These are phyloP conservation scores for Amorpha juglandis DNA, from an alignment of 2,888 invertebrate genomes.

Conservation along the genomic window DNA sequence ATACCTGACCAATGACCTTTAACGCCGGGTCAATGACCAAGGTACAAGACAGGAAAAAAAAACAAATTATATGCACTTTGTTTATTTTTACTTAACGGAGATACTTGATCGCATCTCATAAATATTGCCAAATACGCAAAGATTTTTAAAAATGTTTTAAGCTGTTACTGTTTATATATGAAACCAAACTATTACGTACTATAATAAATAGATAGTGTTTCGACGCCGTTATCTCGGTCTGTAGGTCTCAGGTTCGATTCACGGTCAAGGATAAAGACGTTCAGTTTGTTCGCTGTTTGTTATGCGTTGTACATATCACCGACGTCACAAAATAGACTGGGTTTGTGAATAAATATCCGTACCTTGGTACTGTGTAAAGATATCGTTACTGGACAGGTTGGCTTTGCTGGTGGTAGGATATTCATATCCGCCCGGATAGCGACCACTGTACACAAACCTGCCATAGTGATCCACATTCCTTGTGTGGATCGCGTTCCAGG, in stretches of 20 bases:
- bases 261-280: slow-evolving; percentile 1
- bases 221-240: neutral
- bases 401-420: too few relatives aligned
- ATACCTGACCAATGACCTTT: neutral
- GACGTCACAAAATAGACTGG: neutral
- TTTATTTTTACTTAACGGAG: neutral
- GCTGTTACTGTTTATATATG: too few relatives aligned
- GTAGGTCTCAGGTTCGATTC: neutral
- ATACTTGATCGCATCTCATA: neutral
- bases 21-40: too few relatives aligned
- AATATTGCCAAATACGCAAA: too few relatives aligned
- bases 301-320: neutral
- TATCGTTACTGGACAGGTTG: too few relatives aligned
- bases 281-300: neutral
- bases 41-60: neutral
- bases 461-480: too few relatives aligned
- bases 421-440: too few relatives aligned
- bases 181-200: neutral
- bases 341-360: neutral
- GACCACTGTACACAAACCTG: too few relatives aligned
- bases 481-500: too few relatives aligned
- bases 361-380: neutral
- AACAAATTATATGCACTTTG: neutral
- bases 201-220: neutral
- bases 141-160: too few relatives aligned